Percentiles rank a stretch among this genome's conserved stretches.
These are phyloP conservation scores for Siniperca scherzeri DNA, from an alignment of 2,797 vertebrate species.

Conservation along the genomic window DNA sequence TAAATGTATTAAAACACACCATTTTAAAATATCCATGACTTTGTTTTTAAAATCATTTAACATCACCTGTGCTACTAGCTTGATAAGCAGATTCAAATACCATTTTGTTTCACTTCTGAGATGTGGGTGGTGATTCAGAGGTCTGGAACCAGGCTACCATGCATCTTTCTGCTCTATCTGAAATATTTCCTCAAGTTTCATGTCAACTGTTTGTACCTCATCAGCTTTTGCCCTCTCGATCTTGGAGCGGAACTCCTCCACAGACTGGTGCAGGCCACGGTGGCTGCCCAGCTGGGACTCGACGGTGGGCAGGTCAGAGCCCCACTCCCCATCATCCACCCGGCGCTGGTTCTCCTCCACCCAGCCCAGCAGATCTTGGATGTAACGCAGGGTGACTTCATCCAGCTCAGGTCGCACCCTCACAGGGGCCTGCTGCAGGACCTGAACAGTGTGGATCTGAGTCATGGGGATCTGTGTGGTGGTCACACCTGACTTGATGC, in stretches of 20 bases:
- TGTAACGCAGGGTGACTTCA: conserved; percentile 91
- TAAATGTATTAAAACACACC: neutral
- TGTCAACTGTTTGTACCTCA: conserved; percentile 82
- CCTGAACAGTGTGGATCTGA: conserved; percentile 60
- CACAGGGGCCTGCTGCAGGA: conserved; percentile 76
- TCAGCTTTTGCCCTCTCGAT: conserved; percentile 91
- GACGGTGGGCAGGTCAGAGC: conserved; percentile 91
- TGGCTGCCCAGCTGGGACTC: conserved; percentile 94
- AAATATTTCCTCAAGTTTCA: neutral
- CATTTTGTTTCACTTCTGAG: neutral
- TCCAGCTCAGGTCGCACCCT: conserved; percentile 86
- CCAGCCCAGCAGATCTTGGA: conserved; percentile 93
- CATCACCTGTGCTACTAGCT: neutral
- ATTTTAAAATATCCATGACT: neutral
- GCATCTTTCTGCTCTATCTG: neutral
- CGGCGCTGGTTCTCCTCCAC: conserved; percentile 95
- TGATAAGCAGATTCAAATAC: neutral
- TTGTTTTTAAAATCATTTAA: neutral
- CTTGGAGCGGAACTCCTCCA: conserved; percentile 94
- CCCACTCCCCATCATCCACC: conserved; percentile 89
- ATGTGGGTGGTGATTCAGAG: neutral
- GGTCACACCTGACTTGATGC: conserved; percentile 89
- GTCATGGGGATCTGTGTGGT: conserved; percentile 77
- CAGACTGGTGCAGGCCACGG: conserved; percentile 92
- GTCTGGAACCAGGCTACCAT: neutral